phyloP scores from a whole-genome alignment of 2,113 vertebrate genomes.

The Bujurquina vittata region DNA sequence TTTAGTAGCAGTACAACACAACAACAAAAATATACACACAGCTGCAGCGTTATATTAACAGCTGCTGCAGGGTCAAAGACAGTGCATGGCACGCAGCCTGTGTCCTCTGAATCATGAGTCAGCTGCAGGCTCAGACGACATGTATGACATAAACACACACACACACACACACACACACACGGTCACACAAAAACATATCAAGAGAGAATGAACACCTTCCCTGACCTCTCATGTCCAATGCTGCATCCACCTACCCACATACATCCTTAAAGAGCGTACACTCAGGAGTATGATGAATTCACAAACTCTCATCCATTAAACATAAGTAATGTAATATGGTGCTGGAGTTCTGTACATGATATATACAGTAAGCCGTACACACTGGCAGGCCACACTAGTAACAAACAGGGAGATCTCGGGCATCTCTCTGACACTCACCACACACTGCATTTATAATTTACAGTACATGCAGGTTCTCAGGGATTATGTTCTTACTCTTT shows the following conservation, averaged over 20 bases:
- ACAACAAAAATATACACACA: slow-evolving; percentile 50
- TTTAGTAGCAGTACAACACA: slow-evolving; percentile 8
- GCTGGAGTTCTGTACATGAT: slow-evolving; percentile 7
- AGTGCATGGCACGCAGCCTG: slow-evolving; percentile 54
- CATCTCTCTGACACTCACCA: slow-evolving; percentile 28
- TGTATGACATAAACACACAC: slow-evolving; percentile 28
- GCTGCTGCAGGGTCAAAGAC: slow-evolving; percentile 68
- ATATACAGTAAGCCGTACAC: slow-evolving; percentile 6
- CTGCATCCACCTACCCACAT: slow-evolving; percentile 29
- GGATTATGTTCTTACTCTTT: background rate
- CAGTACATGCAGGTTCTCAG: background rate
- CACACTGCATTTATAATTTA: slow-evolving; percentile 39
- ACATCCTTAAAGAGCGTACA: background rate
- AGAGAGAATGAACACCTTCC: slow-evolving; percentile 30
- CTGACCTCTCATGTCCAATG: slow-evolving; percentile 59
- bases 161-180: background rate
- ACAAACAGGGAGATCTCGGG: slow-evolving; percentile 23
- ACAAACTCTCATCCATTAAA: slow-evolving; percentile 53
- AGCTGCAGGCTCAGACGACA: slow-evolving; percentile 50
- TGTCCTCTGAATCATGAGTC: slow-evolving; percentile 72
- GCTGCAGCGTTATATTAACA: slow-evolving; percentile 58
- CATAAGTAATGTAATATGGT: slow-evolving; percentile 23
- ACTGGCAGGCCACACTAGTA: background rate
- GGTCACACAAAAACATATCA: background rate
- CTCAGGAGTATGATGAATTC: slow-evolving; percentile 23